Evolutionary conservation across 1,140 invertebrate species (phyloP), one percentile per base, ranked within the genome.

Genomic region (Whitmania pigra): DNA sequence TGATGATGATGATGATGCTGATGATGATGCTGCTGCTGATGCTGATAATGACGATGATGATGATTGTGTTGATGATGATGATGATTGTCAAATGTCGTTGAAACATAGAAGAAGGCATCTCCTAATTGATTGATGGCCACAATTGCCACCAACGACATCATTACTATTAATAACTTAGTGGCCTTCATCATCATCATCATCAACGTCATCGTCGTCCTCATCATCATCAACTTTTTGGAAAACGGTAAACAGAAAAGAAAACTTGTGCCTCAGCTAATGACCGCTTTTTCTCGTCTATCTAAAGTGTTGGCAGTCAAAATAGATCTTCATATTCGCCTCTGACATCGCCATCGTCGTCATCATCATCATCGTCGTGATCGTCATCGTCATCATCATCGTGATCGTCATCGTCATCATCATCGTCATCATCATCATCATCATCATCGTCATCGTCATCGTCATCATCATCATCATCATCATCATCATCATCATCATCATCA

Each of bases 391-490:
- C 5, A 31, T 31, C 67, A 2, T 31, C 27, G 36, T 31, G 17
- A 25, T 68, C 67, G 31, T 29, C 67, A 68, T 68, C 67, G 31
- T 68, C 67, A 68, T 68, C 67, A 25, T 68, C 67, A 29, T 29
- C 67, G 31, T 68, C 67, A 68, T 68, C 67, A 25, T 68, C 67
- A 68, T 68, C 67, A 25, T 68, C 67, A 68, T 29, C 67, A 68
- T 68, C 67, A 68, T 68, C 31, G 27, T 68, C 67, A 68, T 68
- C 67, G 27, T 29, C 67, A 68, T 68, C 67, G 27, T 68, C 67
- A 68, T 68, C 67, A 68, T 29, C 67, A 68, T 68, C 67, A 68
- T 68, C 67, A 68, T 68, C 67, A 68, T 68, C 67, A 68, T 68
- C 67, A 68, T 29, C 67, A 68, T 68, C 67, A 68, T 68, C 67